phyloP scores from a whole-genome alignment of 2,113 vertebrate genomes.

The Urocynchramus pylzowi region DNA sequence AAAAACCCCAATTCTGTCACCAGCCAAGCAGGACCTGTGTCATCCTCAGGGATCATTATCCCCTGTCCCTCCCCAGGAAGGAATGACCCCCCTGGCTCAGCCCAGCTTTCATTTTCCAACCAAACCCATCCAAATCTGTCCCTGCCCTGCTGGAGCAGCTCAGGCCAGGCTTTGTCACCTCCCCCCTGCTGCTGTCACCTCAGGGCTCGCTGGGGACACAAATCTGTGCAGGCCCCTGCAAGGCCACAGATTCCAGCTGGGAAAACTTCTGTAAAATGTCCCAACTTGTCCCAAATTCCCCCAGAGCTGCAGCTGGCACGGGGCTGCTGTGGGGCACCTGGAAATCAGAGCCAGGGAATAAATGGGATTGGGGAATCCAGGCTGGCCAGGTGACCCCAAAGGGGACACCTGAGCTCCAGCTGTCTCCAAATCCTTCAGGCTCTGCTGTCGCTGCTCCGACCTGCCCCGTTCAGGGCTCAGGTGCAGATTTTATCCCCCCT shows the following conservation, averaged over 20 bases:
- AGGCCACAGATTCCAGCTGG: fast-evolving
- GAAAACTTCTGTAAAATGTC: fast-evolving
- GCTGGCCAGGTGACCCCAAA: fast-evolving
- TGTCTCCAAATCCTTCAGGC: not conserved
- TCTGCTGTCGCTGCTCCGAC: not conserved
- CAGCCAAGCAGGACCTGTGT: fast-evolving
- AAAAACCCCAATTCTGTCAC: not conserved
- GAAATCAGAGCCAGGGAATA: not conserved
- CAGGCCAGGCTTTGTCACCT: not conserved
- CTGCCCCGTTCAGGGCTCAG: not conserved
- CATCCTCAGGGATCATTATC: not conserved
- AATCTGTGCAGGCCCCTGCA: fast-evolving
- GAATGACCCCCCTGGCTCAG: fast-evolving
- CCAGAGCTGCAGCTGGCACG: fast-evolving
- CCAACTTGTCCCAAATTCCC: fast-evolving
- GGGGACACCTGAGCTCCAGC: not conserved
- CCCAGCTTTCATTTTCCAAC: fast-evolving
- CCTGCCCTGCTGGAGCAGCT: fast-evolving
- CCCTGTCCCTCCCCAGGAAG: not conserved
- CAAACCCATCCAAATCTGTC: not conserved
- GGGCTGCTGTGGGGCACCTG: fast-evolving
- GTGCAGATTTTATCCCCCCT: not conserved
- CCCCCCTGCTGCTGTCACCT: not conserved
- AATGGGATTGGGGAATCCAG: not conserved
- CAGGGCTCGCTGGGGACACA: not conserved